These are phyloP conservation scores for Leucophenga maculata DNA, from an alignment of 2,888 invertebrate species.

Conservation along the genomic window DNA sequence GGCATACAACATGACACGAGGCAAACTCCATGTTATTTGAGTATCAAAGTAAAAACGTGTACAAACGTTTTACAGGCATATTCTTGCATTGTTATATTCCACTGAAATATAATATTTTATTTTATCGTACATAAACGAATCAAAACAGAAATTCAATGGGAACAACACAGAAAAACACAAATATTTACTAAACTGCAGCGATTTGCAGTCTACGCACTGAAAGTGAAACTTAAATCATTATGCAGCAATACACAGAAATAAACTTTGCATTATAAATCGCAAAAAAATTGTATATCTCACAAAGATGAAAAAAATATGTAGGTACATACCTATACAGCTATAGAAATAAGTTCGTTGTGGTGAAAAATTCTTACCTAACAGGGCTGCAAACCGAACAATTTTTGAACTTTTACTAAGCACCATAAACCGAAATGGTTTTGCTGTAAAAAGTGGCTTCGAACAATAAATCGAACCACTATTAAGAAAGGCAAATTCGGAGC, in stretches of 20 bases:
- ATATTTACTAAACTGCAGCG: not conserved
- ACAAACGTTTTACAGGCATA: not conserved
- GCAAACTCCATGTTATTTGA: too few species aligned
- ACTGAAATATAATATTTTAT: too few species aligned
- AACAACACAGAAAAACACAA: too few species aligned
- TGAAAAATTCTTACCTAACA: not conserved
- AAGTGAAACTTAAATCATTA: slow-evolving; percentile 17
- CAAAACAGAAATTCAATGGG: too few species aligned
- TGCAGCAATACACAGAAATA: not conserved
- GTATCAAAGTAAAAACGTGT: too few species aligned
- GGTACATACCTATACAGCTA: not conserved
- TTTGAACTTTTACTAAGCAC: not conserved
- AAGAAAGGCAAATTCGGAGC: too few species aligned
- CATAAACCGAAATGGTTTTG: too few species aligned
- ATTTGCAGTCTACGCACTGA: not conserved
- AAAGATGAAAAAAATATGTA: not conserved
- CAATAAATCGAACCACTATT: too few species aligned
- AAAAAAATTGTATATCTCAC: not conserved
- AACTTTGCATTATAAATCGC: slow-evolving; percentile 6
- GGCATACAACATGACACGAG: too few species aligned
- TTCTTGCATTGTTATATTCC: not conserved
- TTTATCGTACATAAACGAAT: too few species aligned
- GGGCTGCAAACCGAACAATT: not conserved
- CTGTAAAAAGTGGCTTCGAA: too few species aligned
- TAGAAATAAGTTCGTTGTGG: not conserved